Evolutionary conservation across 2,888 invertebrate genomes (phyloP).

Genomic region (Andrena camellia): DNA sequence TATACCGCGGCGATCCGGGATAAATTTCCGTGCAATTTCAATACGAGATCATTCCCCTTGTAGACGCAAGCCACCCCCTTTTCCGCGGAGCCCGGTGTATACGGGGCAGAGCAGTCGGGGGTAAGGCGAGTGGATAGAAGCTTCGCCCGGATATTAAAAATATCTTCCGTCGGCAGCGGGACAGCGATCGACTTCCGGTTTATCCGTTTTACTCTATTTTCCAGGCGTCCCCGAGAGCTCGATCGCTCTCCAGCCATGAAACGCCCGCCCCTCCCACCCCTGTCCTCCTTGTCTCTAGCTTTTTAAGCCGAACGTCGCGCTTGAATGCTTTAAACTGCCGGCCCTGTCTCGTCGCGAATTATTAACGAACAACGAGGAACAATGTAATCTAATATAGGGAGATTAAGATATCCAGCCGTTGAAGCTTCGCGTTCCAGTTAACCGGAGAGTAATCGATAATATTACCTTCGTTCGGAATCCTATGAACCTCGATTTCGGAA

Average conservation of each 20-base stretch:
- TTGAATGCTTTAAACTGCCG: neutral
- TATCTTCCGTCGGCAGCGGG: slow-evolving; percentile 73
- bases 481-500: neutral
- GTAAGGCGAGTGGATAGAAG: slow-evolving; percentile 44
- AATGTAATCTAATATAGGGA: neutral
- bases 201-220: slow-evolving; percentile 61
- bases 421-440: too few relatives aligned
- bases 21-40: slow-evolving; percentile 72
- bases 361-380: slow-evolving; percentile 6
- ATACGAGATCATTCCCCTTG: slow-evolving; percentile 62
- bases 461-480: neutral
- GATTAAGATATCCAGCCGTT: neutral
- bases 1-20: slow-evolving; percentile 39
- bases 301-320: neutral
- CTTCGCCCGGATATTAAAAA: slow-evolving; percentile 81
- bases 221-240: slow-evolving; percentile 25
- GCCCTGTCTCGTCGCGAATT: neutral
- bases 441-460: neutral
- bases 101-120: neutral
- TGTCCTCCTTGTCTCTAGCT: neutral
- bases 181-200: slow-evolving; percentile 76
- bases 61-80: slow-evolving; percentile 28
- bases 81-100: slow-evolving; percentile 12
- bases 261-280: neutral
- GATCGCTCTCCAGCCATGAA: slow-evolving; percentile 27